Conservation (phyloP, 2,797 vertebrate genomes). For the Leptodactylus fallax region DNA sequence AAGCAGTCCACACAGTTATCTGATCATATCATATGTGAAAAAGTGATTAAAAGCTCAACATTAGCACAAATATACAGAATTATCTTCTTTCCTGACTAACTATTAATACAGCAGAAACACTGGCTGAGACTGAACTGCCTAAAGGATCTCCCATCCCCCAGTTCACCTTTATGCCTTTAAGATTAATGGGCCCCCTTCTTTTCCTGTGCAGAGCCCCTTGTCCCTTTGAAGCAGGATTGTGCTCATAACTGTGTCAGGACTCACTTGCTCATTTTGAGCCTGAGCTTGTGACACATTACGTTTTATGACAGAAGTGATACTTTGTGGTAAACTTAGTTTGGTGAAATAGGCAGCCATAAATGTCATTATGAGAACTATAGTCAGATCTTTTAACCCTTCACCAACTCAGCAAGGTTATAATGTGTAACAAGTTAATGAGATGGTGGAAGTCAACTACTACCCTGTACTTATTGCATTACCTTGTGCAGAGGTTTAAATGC, state of each 20-base stretch:
- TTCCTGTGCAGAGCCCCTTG: conserved; percentile 42
- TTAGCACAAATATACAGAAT: neutral
- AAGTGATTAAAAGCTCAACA: neutral
- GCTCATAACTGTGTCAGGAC: conserved; percentile 17
- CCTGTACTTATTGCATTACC: no score
- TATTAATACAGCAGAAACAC: neutral
- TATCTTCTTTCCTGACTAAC: neutral
- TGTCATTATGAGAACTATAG: no score
- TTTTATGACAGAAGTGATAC: no score
- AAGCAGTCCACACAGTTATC: no score
- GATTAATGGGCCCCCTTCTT: conserved; percentile 54
- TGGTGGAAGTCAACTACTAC: no score
- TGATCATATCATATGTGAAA: neutral
- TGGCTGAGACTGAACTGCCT: conserved; percentile 26
- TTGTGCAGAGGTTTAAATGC: no score
- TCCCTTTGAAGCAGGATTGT: conserved; percentile 56
- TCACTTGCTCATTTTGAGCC: conserved; percentile 70
- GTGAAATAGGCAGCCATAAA: no score
- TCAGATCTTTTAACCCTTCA: no score
- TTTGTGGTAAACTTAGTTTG: no score
- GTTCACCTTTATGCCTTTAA: conserved; percentile 33
- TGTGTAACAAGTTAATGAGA: no score
- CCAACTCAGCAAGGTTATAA: no score
- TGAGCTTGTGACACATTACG: conserved; percentile 64
- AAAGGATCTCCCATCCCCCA: conserved; percentile 35